Evolutionary conservation across 2,797 vertebrate species (phyloP).

Genomic region (Tarsius wallacei): DNA sequence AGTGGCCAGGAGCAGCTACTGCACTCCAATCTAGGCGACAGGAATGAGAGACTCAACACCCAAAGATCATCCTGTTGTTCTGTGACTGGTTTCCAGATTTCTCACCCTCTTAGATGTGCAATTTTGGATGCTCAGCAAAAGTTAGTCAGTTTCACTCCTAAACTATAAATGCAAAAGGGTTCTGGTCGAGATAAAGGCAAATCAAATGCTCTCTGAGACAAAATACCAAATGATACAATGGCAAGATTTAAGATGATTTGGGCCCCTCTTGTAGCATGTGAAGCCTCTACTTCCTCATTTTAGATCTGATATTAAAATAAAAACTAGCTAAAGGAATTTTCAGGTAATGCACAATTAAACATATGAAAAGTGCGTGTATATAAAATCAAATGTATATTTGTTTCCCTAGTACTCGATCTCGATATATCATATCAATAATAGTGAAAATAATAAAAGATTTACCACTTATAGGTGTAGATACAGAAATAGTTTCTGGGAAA

Average conservation of each 20-base stretch:
- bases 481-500: conserved; percentile 15
- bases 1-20: no score
- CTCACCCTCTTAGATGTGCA: neutral
- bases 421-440: neutral
- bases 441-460: conserved; percentile 31
- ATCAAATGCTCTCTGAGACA: conserved; percentile 26
- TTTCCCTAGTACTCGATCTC: neutral
- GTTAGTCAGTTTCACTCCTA: neutral
- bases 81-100: conserved; percentile 1
- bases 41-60: neutral
- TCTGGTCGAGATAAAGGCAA: conserved; percentile 42
- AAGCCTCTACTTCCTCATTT: conserved; percentile 30
- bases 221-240: neutral
- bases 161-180: neutral
- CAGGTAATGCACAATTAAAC: conserved; percentile 1
- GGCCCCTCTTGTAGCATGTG: neutral
- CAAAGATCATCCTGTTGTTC: neutral
- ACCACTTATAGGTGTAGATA: neutral
- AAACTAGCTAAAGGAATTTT: neutral
- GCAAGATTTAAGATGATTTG: neutral
- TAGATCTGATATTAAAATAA: conserved; percentile 20
- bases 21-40: no score
- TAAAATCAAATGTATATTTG: conserved; percentile 21
- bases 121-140: conserved; percentile 40
- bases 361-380: neutral